Evolutionary conservation across 1,140 invertebrate genomes (phyloP).

Genomic region (Littorina saxatilis): DNA sequence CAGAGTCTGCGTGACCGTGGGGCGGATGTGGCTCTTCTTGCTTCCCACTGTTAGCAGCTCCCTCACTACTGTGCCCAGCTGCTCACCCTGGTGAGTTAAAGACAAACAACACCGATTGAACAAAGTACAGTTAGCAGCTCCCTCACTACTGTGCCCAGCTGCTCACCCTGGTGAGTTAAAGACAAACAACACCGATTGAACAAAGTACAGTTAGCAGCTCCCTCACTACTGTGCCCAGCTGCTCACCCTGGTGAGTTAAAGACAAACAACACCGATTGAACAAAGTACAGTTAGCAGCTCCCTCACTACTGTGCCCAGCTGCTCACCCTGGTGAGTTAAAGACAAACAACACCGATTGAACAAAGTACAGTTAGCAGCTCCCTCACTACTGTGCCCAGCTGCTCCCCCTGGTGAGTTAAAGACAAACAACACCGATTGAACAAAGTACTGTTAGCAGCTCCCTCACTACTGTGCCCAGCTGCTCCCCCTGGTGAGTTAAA

Average conservation of each 20-base stretch:
- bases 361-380: too few species aligned
- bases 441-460: too few species aligned
- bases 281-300: slow-evolving; percentile 42
- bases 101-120: too few species aligned
- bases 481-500: too few species aligned
- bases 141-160: slow-evolving; percentile 31
- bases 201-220: slow-evolving; percentile 42
- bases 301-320: slow-evolving; percentile 31
- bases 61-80: slow-evolving; percentile 31
- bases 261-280: too few species aligned
- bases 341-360: too few species aligned
- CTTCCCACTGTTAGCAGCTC: slow-evolving; percentile 37
- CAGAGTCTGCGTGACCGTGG: slow-evolving; percentile 37
- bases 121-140: slow-evolving; percentile 42
- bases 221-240: slow-evolving; percentile 31
- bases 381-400: too few species aligned
- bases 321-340: slow-evolving; percentile 16
- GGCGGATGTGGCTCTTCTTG: slow-evolving; percentile 46
- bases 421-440: too few species aligned
- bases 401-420: too few species aligned
- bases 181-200: too few species aligned
- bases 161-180: slow-evolving; percentile 16
- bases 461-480: too few species aligned
- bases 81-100: slow-evolving; percentile 16
- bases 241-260: slow-evolving; percentile 16